Base-by-base conservation (phyloP, 2,888 invertebrate genomes). In the Limenitis camilla region DNA sequence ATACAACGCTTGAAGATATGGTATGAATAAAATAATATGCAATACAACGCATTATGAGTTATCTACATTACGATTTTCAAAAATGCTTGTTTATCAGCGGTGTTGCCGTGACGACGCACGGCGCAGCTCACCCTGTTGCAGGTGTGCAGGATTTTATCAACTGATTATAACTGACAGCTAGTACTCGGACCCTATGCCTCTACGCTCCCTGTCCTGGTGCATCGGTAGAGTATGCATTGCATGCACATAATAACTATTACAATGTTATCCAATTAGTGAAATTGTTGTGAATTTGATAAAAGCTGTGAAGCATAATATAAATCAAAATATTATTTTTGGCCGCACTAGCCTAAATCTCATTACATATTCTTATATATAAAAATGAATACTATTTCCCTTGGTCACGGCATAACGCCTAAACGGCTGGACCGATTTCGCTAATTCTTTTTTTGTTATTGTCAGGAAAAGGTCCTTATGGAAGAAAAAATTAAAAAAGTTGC, bases 131-230 rank as follows among this genome's bases (percentile, higher is more conserved):
- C 71, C 68, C 45, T 45, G 45, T 11, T 68, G 82, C 83, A 83
- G 83, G 83, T 83, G 85, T 80, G 79, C 74, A 63, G 82, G 83
- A 84, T 84, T 85, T 81, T 79, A 83, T 82, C 82, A 78, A 77
- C 78, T 84, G 81, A 84, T 83, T 83, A 78, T 72, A 66, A 72
- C 74, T 71, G 74, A 75, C 71, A 67, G 66, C 56, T 63, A 58
- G 56, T 63, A 64, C 64, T 41, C 53, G 46, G 40, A 49, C 47
- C 47, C 19, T 19, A 19, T 1, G 19, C 19, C 19, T 1, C 19
- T 19, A 3, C 19, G 19, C 19, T 3, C 19, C 36, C 31, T 44
- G 32, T 30, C 30, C 40, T 48, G 36, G 36, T 52, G 43, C 52
- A 52, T 42, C 40, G 35, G 36, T 40, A 31, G 9, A 40, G 36